Percentiles rank a stretch among this genome's conserved stretches.
phyloP scores from a whole-genome alignment of 2,888 invertebrate genomes.

The Carabus problematicus region DNA sequence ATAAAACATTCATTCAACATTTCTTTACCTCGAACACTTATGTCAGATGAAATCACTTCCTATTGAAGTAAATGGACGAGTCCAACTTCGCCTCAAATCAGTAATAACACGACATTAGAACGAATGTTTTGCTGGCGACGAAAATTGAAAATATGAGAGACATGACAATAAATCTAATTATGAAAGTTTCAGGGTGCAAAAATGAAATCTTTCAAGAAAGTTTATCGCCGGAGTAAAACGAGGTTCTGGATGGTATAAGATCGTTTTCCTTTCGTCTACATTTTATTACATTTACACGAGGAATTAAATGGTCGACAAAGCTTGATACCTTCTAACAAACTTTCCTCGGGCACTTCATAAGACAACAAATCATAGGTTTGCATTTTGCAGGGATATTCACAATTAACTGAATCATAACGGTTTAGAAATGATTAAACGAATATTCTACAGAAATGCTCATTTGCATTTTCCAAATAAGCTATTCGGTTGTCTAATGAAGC shows the following conservation, averaged over 20 bases:
- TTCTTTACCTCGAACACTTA: too few relatives aligned
- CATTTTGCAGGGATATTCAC: too few relatives aligned
- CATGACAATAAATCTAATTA: conserved; percentile 27
- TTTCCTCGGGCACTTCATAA: not conserved
- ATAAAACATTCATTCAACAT: too few relatives aligned
- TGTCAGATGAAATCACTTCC: too few relatives aligned
- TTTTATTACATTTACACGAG: conserved; percentile 25
- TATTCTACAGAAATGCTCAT: too few relatives aligned
- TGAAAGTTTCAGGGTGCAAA: conserved; percentile 15
- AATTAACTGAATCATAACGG: too few relatives aligned
- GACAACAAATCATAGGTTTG: too few relatives aligned
- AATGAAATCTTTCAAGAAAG: conserved; percentile 2
- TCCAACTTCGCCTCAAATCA: conserved; percentile 5
- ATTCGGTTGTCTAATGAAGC: too few relatives aligned
- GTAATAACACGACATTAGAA: conserved; percentile 18
- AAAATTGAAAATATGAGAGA: conserved; percentile 21
- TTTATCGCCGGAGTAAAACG: not conserved
- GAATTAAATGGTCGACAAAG: conserved; percentile 18
- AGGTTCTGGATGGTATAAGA: conserved; percentile 10
- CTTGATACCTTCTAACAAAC: conserved; percentile 22
- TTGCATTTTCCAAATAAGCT: too few relatives aligned
- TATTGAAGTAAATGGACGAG: too few relatives aligned
- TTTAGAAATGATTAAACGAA: too few relatives aligned
- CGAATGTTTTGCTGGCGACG: too few relatives aligned
- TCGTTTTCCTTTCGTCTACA: conserved; percentile 16